A percentile compares a stretch with the other conserved stretches of the same genome.
phyloP scores from a whole-genome alignment of 2,113 vertebrate genomes.

The Poicephalus meyeri region DNA sequence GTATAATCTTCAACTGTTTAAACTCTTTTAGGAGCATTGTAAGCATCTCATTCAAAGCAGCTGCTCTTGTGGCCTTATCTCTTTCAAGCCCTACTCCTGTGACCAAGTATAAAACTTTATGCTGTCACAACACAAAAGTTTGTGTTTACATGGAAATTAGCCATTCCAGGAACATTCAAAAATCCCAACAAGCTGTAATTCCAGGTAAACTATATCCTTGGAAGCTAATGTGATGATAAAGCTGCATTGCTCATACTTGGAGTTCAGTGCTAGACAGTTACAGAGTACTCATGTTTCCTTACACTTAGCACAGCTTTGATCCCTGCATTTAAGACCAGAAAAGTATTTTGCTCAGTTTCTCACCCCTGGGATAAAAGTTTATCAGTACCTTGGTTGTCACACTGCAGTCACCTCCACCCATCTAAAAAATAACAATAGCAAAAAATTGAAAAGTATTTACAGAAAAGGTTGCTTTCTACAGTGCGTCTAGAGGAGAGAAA shows the following conservation, averaged over 20 bases:
- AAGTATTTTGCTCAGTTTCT: neutral
- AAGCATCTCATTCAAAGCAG: too few species aligned
- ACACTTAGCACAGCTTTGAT: neutral
- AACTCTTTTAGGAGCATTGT: too few species aligned
- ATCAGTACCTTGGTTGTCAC: neutral
- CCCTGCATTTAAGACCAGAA: neutral
- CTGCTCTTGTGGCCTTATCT: too few species aligned
- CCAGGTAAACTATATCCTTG: neutral
- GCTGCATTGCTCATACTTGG: neutral
- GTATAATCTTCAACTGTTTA: too few species aligned
- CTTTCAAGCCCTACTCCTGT: neutral
- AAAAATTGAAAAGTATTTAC: neutral
- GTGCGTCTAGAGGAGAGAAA: fast-evolving
- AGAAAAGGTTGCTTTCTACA: neutral
- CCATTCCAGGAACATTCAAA: neutral
- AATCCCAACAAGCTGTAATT: neutral
- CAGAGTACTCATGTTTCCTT: neutral
- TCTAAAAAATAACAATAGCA: neutral
- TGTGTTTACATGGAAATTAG: neutral
- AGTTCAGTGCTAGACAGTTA: neutral
- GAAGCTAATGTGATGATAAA: neutral
- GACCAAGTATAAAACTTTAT: neutral
- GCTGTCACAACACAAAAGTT: neutral
- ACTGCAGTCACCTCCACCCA: neutral
- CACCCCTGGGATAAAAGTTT: fast-evolving